Conservation (phyloP, 1,140 invertebrate species). For the Aphaenogaster floridana region DNA sequence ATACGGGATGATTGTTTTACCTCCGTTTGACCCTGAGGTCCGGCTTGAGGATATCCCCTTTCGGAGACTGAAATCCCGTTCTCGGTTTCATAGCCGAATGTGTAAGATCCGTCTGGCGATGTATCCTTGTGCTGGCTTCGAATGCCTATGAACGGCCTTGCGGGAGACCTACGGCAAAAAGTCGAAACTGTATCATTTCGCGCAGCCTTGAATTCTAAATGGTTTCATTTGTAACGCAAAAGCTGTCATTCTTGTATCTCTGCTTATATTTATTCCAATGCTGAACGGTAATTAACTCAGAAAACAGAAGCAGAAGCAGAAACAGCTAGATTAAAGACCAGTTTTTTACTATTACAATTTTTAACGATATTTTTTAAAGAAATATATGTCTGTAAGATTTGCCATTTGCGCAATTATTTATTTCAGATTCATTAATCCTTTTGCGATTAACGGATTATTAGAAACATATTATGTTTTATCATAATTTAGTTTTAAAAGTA, state of each 20-base stretch:
- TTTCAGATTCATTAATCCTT: not conserved
- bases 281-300: not conserved
- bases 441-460: not conserved
- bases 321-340: not conserved
- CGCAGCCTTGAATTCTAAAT: not conserved
- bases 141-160: slow-evolving; percentile 80
- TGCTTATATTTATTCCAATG: not conserved
- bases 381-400: not conserved
- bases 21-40: slow-evolving; percentile 81
- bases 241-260: not conserved
- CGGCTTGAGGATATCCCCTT: slow-evolving; percentile 82
- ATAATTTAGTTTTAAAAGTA: slow-evolving; percentile 1
- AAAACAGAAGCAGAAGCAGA: not conserved
- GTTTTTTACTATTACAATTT: slow-evolving; percentile 4
- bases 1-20: slow-evolving; percentile 62
- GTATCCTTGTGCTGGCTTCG: slow-evolving; percentile 81
- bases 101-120: slow-evolving; percentile 83
- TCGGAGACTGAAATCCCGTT: slow-evolving; percentile 85
- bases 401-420: not conserved
- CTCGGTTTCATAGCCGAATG: slow-evolving; percentile 84
- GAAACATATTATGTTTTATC: not conserved
- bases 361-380: not conserved
- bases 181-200: slow-evolving; percentile 2
- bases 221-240: not conserved
- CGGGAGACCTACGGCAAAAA: slow-evolving; percentile 35